Conservation (phyloP, 2,888 invertebrate species). For the Agrotis clavis region DNA sequence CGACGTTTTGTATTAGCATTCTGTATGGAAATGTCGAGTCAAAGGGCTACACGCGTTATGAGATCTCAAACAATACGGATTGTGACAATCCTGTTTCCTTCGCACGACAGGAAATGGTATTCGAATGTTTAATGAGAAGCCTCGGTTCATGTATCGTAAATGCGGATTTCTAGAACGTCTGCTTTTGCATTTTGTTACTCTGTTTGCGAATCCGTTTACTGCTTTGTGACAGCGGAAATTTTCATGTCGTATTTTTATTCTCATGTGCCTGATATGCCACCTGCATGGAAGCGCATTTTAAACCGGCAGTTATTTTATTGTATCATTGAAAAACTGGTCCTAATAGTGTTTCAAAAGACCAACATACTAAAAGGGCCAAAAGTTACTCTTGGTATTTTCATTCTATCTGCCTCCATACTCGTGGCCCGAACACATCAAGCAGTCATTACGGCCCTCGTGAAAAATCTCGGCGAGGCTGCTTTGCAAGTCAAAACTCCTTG, state of each 20-base stretch:
- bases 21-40: constrained; percentile 84
- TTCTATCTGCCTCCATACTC: constrained; percentile 67
- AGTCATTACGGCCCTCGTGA: constrained; percentile 90
- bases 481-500: constrained; percentile 90
- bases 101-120: constrained; percentile 86
- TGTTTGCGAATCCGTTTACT: constrained; percentile 47
- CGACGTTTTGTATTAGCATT: constrained; percentile 83
- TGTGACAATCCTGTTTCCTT: constrained; percentile 89
- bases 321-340: constrained; percentile 13
- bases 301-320: constrained; percentile 4
- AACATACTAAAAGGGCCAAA: constrained; percentile 26
- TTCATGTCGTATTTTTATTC: constrained; percentile 28
- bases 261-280: constrained; percentile 16
- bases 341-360: constrained; percentile 22
- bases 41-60: constrained; percentile 89
- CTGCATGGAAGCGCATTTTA: constrained; percentile 1
- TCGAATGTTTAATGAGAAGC: constrained; percentile 89
- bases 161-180: constrained; percentile 65
- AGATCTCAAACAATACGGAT: constrained; percentile 89
- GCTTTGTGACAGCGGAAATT: constrained; percentile 41
- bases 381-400: constrained; percentile 45
- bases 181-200: constrained; percentile 55
- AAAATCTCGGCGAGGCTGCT: constrained; percentile 87
- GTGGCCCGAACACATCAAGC: constrained; percentile 82
- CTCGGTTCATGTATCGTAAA: constrained; percentile 77